Conservation (phyloP, 1,140 invertebrate genomes). For the Heterodera carotae region DNA sequence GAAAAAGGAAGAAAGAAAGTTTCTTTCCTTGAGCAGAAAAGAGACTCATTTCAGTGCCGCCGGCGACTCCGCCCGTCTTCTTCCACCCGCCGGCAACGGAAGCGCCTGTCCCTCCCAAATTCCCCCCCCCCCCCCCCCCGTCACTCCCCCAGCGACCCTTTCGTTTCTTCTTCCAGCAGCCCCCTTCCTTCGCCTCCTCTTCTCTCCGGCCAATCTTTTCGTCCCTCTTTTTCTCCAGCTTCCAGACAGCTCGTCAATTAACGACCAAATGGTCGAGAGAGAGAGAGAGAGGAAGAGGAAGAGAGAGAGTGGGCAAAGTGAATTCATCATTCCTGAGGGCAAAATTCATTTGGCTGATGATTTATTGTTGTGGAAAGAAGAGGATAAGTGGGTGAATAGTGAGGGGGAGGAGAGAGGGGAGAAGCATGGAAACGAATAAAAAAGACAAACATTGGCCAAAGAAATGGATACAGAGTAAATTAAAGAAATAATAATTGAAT, state of each 20-base stretch:
- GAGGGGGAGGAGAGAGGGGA: not conserved
- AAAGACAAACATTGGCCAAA: not conserved
- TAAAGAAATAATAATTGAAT: slow-evolving; percentile 13
- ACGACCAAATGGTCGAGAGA: not conserved
- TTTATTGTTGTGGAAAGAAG: not conserved
- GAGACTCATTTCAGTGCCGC: not conserved
- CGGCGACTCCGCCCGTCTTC: not conserved
- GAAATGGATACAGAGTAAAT: not conserved
- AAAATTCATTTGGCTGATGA: not conserved
- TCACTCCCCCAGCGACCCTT: not conserved
- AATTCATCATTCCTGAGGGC: not conserved
- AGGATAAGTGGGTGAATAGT: not conserved
- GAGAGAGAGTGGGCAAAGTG: not conserved
- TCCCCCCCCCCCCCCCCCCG: no score
- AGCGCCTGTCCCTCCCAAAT: not conserved
- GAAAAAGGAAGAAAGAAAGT: no score
- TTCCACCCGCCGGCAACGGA: not conserved
- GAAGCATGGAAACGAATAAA: not conserved
- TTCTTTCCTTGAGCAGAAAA: not conserved
- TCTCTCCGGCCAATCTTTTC: not conserved
- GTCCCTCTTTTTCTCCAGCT: not conserved
- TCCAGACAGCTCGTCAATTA: not conserved
- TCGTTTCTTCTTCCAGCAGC: no score
- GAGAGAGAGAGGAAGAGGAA: no score
- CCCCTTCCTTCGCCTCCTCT: no score